Base-by-base conservation (phyloP, 2,888 invertebrate genomes). In the Digitonthophagus gazella region DNA sequence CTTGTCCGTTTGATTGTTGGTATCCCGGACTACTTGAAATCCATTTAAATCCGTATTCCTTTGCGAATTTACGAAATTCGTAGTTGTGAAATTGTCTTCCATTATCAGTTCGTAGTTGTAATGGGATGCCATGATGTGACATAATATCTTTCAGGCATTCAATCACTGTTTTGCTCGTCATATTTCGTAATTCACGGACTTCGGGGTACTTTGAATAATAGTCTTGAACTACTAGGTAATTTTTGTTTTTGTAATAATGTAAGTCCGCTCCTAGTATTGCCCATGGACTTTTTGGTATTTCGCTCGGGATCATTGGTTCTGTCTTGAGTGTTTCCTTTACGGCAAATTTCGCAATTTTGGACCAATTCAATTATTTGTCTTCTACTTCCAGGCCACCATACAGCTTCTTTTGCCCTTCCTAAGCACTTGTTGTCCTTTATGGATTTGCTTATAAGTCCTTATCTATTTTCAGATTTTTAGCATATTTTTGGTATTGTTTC, bases 91-190 rank as follows among this genome's bases (percentile, higher is more conserved):
- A 71, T 56, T 68, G 67, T 57, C 68, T 67, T 6, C 72, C 71
- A 14, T 69, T 69, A 15, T 72, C 71, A 4, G 64, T 44, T 66
- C 66, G 67, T 11, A 72, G 20, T n/a, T 58, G 57, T 28, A 67
- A 19, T 15, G 71, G 72, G 11, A 67, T 72, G 3, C 71, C 72
- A 22, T 72, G 69, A 55, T 54, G 54, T 3, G 56, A 3, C 8
- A 67, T 58, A 15, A 66, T 63, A 15, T 61, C 20, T 54, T 69
- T 69, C 6, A 67, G 14, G 8, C 11, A 5, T 44, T 69, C 14
- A 16, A 66, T 61, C 14, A 69, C 56, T 4, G 16, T 19, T 15
- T 54, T 54, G 19, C 67, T 55, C n/a, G 57, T 67, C 1, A 64
- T 67, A 2, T 15, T 19, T 5, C 20, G 44, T 28, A 69, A 16